These are phyloP conservation scores for Bos javanicus DNA, from an alignment of 2,113 vertebrate genomes.

Conservation along the genomic window DNA sequence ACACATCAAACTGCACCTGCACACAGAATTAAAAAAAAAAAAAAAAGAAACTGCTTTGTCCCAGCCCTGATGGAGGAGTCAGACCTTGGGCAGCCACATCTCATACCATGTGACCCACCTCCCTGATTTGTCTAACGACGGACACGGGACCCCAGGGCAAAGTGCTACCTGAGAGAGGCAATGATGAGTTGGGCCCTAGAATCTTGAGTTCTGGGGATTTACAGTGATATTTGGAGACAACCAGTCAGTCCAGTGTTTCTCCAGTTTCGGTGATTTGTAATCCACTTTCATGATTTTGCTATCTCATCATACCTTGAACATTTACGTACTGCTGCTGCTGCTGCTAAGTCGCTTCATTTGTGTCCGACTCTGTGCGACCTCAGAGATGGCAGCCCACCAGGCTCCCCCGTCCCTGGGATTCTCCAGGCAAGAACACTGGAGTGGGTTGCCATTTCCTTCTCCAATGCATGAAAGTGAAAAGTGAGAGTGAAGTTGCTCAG, in stretches of 20 bases:
- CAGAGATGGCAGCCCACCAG: too few species aligned
- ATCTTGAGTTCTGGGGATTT: background rate
- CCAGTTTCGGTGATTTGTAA: background rate
- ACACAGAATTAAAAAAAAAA: background rate
- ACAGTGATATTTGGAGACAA: background rate
- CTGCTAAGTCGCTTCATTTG: rapidly evolving
- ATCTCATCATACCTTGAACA: background rate
- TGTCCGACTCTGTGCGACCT: too few species aligned
- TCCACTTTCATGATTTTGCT: background rate
- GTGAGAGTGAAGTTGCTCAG: too few species aligned
- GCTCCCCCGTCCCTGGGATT: too few species aligned
- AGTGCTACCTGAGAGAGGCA: background rate
- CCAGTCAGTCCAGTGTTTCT: background rate
- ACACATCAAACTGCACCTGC: background rate
- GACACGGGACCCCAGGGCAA: background rate
- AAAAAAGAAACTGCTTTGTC: background rate
- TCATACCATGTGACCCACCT: background rate
- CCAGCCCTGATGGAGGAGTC: background rate
- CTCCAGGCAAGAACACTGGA: too few species aligned
- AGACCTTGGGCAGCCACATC: background rate
- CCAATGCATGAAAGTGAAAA: too few species aligned
- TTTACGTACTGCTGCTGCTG: background rate
- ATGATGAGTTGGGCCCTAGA: background rate
- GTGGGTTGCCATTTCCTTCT: too few species aligned
- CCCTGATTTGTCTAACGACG: background rate